Conservation (phyloP, 2,888 invertebrate genomes). For the Parnassius orleans region DNA sequence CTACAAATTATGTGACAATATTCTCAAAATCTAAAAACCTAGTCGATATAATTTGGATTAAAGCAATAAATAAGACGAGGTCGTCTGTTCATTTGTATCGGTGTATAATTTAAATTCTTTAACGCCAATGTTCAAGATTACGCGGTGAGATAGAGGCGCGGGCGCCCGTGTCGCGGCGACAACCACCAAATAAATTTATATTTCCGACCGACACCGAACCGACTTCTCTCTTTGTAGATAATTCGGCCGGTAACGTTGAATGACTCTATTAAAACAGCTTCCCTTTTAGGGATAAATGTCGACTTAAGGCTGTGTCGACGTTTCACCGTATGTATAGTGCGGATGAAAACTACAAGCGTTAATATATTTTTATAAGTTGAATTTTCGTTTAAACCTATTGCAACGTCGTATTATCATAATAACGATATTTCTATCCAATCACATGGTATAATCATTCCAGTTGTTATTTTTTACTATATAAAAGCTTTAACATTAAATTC, state of each 20-base stretch:
- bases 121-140: conserved; percentile 82
- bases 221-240: conserved; percentile 79
- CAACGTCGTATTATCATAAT: background rate
- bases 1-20: conserved; percentile 68
- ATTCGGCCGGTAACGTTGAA: conserved; percentile 79
- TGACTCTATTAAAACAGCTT: conserved; percentile 80
- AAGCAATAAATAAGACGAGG: conserved; percentile 74
- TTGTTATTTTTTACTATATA: too few relatives aligned
- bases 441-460: conserved; percentile 1
- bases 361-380: conserved; percentile 14
- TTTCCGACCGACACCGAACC: conserved; percentile 72
- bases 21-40: conserved; percentile 63
- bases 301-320: conserved; percentile 60
- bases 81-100: conserved; percentile 79
- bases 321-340: conserved; percentile 57
- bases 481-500: too few relatives aligned
- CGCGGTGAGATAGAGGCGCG: conserved; percentile 74
- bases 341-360: conserved; percentile 19
- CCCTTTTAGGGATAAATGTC: conserved; percentile 79
- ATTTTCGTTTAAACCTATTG: too few relatives aligned
- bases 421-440: conserved; percentile 9
- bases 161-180: conserved; percentile 76
- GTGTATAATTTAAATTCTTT: conserved; percentile 81
- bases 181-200: conserved; percentile 80
- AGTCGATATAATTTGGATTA: conserved; percentile 79